These are phyloP conservation scores for Xenopus laevis DNA, from an alignment of 2,113 vertebrate species.

Conservation along the genomic window DNA sequence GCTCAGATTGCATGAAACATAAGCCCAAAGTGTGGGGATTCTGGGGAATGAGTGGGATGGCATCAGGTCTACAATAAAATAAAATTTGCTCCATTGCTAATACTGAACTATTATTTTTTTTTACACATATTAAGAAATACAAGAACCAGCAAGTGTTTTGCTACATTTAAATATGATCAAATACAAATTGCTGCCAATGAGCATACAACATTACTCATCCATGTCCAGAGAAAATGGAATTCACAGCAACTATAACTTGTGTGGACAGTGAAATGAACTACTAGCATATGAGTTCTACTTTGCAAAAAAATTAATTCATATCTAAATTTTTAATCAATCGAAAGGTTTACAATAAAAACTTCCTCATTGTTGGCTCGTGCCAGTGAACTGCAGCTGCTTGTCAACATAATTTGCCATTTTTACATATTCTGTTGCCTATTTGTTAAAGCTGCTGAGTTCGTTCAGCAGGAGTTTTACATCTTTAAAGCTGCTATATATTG, in stretches of 20 bases:
- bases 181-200: too few relatives aligned
- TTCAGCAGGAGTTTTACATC: conserved; percentile 30
- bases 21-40: too few relatives aligned
- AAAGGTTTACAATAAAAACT: conserved; percentile 14
- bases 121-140: too few relatives aligned
- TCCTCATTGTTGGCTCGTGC: conserved; percentile 19
- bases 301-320: neutral
- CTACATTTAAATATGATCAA: too few relatives aligned
- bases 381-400: conserved; percentile 27
- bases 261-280: neutral
- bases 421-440: conserved; percentile 34
- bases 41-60: too few relatives aligned
- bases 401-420: conserved; percentile 34
- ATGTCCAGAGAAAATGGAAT: neutral
- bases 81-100: too few relatives aligned
- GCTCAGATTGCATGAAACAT: too few relatives aligned
- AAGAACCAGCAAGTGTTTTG: too few relatives aligned
- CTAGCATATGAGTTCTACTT: neutral
- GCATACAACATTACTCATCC: too few relatives aligned
- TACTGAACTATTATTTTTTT: too few relatives aligned
- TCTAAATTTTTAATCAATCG: conserved; percentile 22
- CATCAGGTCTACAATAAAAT: too few relatives aligned
- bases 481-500: conserved; percentile 13
- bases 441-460: conserved; percentile 29
- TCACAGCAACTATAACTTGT: neutral